Percentiles rank a stretch among this genome's conserved stretches.
These are phyloP conservation scores for Caerostris extrusa DNA, from an alignment of 1,140 invertebrate species.

Conservation along the genomic window DNA sequence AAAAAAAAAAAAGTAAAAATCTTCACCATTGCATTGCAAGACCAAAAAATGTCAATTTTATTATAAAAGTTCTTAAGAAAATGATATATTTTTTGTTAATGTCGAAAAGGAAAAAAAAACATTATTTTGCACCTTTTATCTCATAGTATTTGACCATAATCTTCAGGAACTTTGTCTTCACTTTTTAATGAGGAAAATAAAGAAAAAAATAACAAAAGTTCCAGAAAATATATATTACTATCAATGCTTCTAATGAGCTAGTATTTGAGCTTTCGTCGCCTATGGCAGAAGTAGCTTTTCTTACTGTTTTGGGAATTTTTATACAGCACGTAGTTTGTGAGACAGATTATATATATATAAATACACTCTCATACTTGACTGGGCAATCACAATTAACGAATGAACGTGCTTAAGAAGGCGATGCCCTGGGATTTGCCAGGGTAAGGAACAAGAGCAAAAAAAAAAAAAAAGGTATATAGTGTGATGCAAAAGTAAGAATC, in stretches of 20 bases:
- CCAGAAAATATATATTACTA: constrained; percentile 25
- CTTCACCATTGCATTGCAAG: no score
- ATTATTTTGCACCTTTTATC: background rate
- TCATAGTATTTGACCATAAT: constrained; percentile 2
- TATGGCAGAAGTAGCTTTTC: constrained; percentile 24
- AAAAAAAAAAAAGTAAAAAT: no score
- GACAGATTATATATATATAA: constrained; percentile 4
- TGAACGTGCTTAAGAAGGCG: constrained; percentile 43
- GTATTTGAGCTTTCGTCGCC: constrained; percentile 11
- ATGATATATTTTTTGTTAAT: background rate
- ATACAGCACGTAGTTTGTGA: no score
- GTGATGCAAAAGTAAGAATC: no score
- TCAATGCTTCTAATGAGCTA: constrained; percentile 36
- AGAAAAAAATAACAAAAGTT: background rate
- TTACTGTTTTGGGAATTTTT: background rate
- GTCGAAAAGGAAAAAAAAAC: background rate
- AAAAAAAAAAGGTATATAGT: no score
- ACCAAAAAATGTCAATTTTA: no score
- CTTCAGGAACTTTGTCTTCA: background rate
- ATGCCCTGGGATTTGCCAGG: background rate
- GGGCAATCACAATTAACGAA: constrained; percentile 26
- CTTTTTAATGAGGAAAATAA: constrained; percentile 33
- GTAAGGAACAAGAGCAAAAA: no score
- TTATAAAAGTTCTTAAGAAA: no score
- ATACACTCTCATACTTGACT: background rate